Base-by-base conservation (phyloP, 2,113 vertebrate species). In the Orthonyx spaldingii region DNA sequence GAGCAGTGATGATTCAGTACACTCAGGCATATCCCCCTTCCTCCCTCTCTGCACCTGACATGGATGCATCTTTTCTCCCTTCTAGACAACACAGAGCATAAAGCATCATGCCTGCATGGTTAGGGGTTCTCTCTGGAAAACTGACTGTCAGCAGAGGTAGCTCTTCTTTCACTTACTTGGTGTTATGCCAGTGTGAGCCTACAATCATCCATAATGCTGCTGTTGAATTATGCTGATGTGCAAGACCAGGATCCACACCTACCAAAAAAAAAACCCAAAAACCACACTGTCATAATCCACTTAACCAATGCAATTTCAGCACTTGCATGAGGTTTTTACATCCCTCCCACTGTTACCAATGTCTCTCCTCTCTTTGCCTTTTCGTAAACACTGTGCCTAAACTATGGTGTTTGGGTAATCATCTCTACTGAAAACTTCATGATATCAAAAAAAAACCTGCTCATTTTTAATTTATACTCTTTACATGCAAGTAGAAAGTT, bases 101-200 rank as follows among this genome's bases (percentile, higher is more conserved):
- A 76, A 53, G 11, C 63, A 28, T 10, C 9, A 11, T 47, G 21
- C 23, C 44, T 46, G 32, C 19, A 42, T 8, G 65, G 17, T 39
- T 16, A 72, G 24, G 50, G 27, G 70, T 80, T 83, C n/a, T 84
- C 84, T 83, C 44, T 80, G 50, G 66, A 78, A 94, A 84, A 24
- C 32, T 4, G 4, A 7, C 60, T 84, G 50, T 91, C 75, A 94
- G 87, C 49, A 90, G 75, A 82, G 70, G 82, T 83, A 90, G 71
- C 37, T 93, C 82, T 74, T 79, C 42, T 93, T 88, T 93, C 90
- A 56, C 55, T 93, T 79, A 85, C 81, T 70, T 50, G 24, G 10
- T 63, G 5, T 47, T 66, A 83, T 0, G 0, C 37, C 80, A 68
- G n/a, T 1, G 9, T 1, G 2, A 86, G 42, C 44, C 37, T 59